Percentiles rank a stretch among this genome's conserved stretches.
Evolutionary conservation across 2,888 invertebrate species (phyloP).

Genomic region (Noctua pronuba): DNA sequence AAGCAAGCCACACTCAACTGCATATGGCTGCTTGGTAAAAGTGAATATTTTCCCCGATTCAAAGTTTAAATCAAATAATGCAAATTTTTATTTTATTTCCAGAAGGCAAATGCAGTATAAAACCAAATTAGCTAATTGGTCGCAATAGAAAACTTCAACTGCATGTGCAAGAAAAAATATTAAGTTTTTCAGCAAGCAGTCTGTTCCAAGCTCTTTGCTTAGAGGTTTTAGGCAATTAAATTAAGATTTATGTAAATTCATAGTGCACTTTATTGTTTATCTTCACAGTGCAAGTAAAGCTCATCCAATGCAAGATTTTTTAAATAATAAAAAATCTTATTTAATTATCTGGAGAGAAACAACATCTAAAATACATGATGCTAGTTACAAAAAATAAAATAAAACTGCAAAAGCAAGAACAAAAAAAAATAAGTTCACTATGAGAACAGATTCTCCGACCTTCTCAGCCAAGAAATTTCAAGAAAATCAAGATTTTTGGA

Average conservation of each 20-base stretch:
- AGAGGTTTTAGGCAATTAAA: background rate
- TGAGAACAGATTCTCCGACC: constrained; percentile 5
- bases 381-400: background rate
- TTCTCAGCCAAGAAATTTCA: background rate
- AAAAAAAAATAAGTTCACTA: constrained; percentile 12
- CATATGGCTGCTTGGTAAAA: background rate
- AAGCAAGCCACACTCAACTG: background rate
- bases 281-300: background rate
- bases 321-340: background rate
- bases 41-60: background rate
- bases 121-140: background rate
- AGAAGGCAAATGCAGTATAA: background rate
- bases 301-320: background rate
- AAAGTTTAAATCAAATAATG: background rate
- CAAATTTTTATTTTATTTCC: background rate
- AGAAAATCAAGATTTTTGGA: constrained; percentile 3
- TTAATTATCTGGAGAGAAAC: background rate
- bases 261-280: constrained; percentile 3
- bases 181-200: background rate
- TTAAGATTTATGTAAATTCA: background rate
- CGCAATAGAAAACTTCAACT: constrained; percentile 1
- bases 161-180: constrained; percentile 16
- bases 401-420: constrained; percentile 3
- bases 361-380: background rate
- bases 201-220: background rate